These are phyloP conservation scores for Clarias platycephalus DNA, from an alignment of 2,797 vertebrate genomes.

Conservation along the genomic window DNA sequence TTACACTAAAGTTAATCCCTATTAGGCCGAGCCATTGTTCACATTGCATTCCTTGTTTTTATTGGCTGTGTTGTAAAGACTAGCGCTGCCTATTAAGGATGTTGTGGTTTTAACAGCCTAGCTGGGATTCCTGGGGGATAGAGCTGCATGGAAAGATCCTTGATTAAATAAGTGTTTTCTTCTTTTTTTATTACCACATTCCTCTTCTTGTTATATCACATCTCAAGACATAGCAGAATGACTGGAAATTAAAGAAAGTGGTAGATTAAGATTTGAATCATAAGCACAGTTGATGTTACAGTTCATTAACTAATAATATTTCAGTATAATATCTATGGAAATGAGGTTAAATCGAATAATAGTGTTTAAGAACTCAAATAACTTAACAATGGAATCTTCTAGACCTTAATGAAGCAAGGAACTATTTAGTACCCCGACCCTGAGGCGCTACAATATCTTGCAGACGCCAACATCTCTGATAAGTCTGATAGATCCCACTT, in stretches of 20 bases:
- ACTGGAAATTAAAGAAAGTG: not conserved
- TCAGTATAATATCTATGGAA: not conserved
- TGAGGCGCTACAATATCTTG: conserved; percentile 8
- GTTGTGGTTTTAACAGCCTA: conserved; percentile 33
- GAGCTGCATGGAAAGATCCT: conserved; percentile 52
- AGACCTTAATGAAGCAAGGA: not conserved
- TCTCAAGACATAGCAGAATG: not conserved
- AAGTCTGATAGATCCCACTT: conserved; percentile 10
- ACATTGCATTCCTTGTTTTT: conserved; percentile 38
- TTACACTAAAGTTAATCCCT: conserved; percentile 23
- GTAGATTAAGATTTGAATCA: not conserved
- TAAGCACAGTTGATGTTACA: not conserved
- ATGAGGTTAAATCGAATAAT: not conserved
- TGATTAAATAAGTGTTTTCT: conserved; percentile 59
- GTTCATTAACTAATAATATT: not conserved
- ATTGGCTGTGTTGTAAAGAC: conserved; percentile 32
- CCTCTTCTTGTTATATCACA: not conserved
- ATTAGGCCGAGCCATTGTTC: conserved; percentile 15
- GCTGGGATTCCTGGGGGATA: conserved; percentile 44
- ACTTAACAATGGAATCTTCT: not conserved
- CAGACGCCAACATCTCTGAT: conserved; percentile 21
- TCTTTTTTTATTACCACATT: conserved; percentile 51
- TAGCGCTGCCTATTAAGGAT: conserved; percentile 38
- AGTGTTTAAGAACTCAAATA: not conserved
- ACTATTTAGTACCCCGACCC: conserved; percentile 18